Percentiles rank a stretch among this genome's conserved stretches.
Evolutionary conservation across 2,888 invertebrate species (phyloP).

Genomic region (Argyra leucocephala): DNA sequence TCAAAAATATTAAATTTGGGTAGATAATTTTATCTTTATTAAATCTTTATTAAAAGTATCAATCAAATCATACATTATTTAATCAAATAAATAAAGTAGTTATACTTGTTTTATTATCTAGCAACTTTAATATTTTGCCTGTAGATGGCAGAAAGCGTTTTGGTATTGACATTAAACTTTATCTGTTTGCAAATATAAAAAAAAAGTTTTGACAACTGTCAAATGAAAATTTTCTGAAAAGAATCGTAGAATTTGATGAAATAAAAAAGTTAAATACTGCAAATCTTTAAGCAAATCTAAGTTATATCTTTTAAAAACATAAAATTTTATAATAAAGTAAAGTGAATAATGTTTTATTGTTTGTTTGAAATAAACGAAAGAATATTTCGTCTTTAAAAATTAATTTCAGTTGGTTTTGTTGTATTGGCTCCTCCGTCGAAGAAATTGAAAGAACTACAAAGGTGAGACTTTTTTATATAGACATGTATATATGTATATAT

Average conservation of each 20-base stretch:
- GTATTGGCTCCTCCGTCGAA: slow-evolving; percentile 41
- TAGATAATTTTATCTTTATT: too few relatives aligned
- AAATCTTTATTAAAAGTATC: too few relatives aligned
- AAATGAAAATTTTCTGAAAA: background rate
- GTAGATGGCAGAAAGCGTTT: background rate
- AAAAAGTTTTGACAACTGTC: background rate
- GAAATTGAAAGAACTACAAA: slow-evolving; percentile 40
- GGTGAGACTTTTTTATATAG: slow-evolving; percentile 30
- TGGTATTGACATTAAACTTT: background rate
- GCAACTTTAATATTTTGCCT: too few relatives aligned
- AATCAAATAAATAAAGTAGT: too few relatives aligned
- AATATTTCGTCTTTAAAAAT: slow-evolving; percentile 20
- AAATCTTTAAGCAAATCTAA: background rate
- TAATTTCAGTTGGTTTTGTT: slow-evolving; percentile 36
- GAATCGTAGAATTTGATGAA: background rate
- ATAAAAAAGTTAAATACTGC: background rate
- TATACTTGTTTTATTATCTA: too few relatives aligned
- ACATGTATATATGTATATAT: too few relatives aligned
- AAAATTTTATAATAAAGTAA: background rate
- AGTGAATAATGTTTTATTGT: background rate
- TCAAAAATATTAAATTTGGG: too few relatives aligned
- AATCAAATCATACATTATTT: too few relatives aligned
- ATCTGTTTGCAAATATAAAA: background rate
- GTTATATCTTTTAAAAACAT: background rate
- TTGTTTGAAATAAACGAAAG: slow-evolving; percentile 3